Evolutionary conservation across 2,113 vertebrate genomes (phyloP).

Genomic region (Neofelis nebulosa): DNA sequence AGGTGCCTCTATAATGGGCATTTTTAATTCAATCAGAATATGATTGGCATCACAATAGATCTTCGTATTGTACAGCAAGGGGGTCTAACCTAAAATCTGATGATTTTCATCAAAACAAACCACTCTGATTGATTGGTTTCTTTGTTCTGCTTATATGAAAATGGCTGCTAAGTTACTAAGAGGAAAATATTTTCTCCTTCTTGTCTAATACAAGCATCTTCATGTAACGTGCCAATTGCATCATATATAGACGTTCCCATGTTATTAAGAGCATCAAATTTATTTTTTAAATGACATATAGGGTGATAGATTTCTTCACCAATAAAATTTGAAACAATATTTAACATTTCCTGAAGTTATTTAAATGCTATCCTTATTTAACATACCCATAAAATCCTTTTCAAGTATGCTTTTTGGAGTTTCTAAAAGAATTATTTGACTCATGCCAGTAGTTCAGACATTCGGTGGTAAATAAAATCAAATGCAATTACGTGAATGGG

Average conservation of each 20-base stretch:
- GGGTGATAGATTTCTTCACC: constrained; percentile 20
- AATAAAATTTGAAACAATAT: constrained; percentile 66
- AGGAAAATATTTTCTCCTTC: background rate
- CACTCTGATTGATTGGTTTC: background rate
- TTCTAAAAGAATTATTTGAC: constrained; percentile 53
- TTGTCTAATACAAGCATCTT: background rate
- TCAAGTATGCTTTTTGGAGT: constrained; percentile 69
- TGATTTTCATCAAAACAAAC: background rate
- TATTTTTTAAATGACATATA: background rate
- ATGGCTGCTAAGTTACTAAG: background rate
- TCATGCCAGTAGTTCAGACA: constrained; percentile 32
- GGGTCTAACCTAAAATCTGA: background rate
- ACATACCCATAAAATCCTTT: constrained; percentile 63
- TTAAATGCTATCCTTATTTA: constrained; percentile 70
- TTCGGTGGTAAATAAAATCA: constrained; percentile 70
- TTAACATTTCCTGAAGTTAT: constrained; percentile 75
- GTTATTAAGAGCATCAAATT: background rate
- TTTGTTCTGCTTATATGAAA: background rate
- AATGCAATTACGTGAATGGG: constrained; percentile 70
- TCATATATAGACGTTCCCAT: background rate
- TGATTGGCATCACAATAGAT: background rate
- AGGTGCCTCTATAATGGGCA: background rate
- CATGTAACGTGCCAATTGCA: background rate
- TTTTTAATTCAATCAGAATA: background rate
- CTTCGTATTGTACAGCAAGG: background rate